These are phyloP conservation scores for Xyrauchen texanus DNA, from an alignment of 2,113 vertebrate species.

Conservation along the genomic window DNA sequence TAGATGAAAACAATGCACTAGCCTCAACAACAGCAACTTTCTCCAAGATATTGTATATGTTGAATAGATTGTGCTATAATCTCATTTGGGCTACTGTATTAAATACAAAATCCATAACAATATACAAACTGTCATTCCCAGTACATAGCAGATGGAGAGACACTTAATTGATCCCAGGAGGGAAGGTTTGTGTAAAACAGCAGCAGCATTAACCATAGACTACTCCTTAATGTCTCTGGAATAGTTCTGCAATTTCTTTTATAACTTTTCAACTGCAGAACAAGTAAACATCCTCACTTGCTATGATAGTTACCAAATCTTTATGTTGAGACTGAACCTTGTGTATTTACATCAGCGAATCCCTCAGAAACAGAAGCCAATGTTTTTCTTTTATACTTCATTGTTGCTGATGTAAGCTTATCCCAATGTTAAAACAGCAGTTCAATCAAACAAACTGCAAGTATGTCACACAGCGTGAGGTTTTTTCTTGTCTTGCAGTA, in stretches of 20 bases:
- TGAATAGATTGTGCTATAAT: not conserved
- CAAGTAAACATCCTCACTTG: not conserved
- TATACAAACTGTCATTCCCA: not conserved
- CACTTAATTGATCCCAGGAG: not conserved
- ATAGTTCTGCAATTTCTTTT: no score
- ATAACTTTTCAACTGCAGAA: not conserved
- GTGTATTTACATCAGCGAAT: constrained; percentile 8
- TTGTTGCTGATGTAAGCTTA: constrained; percentile 17
- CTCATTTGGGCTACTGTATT: not conserved
- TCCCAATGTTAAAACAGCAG: constrained; percentile 23
- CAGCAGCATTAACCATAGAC: no score
- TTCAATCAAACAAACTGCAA: not conserved
- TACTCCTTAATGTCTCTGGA: no score
- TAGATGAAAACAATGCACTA: not conserved
- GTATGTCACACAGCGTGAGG: not conserved
- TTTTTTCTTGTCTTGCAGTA: no score
- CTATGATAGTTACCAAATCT: not conserved
- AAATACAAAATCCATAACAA: not conserved
- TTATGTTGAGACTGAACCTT: not conserved
- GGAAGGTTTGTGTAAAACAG: no score
- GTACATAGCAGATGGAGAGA: not conserved
- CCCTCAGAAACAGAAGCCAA: constrained; percentile 12
- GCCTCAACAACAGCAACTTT: not conserved
- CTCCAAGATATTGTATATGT: not conserved
- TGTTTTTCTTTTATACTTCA: constrained; percentile 6